Base-by-base conservation (phyloP, 2,797 vertebrate species). In the Somateria mollissima region DNA sequence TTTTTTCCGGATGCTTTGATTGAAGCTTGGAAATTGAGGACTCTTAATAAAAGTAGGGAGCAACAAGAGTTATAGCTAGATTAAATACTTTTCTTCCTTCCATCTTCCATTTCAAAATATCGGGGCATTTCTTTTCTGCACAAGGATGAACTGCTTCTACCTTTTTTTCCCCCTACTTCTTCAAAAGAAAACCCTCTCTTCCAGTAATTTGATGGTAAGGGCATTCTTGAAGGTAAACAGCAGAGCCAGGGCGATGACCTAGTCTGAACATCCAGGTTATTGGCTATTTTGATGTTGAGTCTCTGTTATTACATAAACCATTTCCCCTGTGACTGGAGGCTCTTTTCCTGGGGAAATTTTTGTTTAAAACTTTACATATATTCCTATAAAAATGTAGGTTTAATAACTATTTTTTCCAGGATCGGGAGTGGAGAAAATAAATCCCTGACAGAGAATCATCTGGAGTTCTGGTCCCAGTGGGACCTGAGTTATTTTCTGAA, bases 401-500 rank as follows among this genome's bases (percentile, higher is more conserved):
- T 80, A 85, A 87, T 69, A 58, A 54, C 28, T 10, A 13, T 81
- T 3, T 57, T 84, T 82, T 67, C 36, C 36, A 75, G 92, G 37
- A 41, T 71, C 5, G 2, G 45, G 65, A 81, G 74, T 84, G 51
- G 25, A 88, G 61, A 87, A 87, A 92, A 79, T 18, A 84, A 93
- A 45, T 19, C 19, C 54, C 34, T 78, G 28, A 56, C 4, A 51
- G 64, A 76, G 18, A 88, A 90, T 72, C 51, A 57, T 89, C 84
- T 69, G 41, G 71, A 22, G 17, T 37, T 85, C 54, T 78, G 45
- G 36, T 91, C 88, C 90, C 87, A 65, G 4, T 28, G 87, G 69
- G 79, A 41, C 18, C 17, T 6, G 20, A 13, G 41, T 85, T 92
- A 70, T 88, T 91, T 95, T 79, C 77, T 82, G 88, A 77, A 93